Evolutionary conservation across 1,140 invertebrate species (phyloP).

Genomic region (Drosophila pallidifrons): DNA sequence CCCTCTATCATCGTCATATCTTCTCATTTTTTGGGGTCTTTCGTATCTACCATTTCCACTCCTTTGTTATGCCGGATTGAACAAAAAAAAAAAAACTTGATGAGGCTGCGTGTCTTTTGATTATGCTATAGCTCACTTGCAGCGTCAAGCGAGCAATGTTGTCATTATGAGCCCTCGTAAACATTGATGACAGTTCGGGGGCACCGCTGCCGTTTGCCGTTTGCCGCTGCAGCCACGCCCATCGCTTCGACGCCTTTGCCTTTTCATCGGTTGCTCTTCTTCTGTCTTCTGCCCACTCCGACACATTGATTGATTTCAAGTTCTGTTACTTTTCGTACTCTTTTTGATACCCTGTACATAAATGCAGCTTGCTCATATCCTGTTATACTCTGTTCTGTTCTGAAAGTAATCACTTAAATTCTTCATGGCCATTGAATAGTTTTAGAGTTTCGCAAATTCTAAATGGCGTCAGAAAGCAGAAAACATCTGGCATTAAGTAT

Average conservation of each 20-base stretch:
- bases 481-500: background rate
- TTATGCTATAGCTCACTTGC: constrained; percentile 65
- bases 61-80: background rate
- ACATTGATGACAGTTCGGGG: constrained; percentile 78
- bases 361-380: constrained; percentile 2
- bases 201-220: constrained; percentile 10
- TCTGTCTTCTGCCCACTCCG: background rate
- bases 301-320: constrained; percentile 66
- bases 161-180: constrained; percentile 76
- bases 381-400: background rate
- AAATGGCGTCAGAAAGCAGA: background rate
- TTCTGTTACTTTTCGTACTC: constrained; percentile 20
- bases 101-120: constrained; percentile 77
- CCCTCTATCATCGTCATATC: background rate
- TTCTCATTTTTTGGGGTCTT: background rate
- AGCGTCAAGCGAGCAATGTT: constrained; percentile 42
- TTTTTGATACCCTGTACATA: constrained; percentile 14
- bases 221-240: constrained; percentile 29
- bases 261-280: background rate
- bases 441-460: background rate
- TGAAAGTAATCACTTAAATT: background rate
- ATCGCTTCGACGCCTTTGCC: constrained; percentile 7
- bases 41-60: background rate
- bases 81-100: constrained; percentile 64
- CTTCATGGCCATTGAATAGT: background rate